Evolutionary conservation across 1,140 invertebrate genomes (phyloP).

Genomic region (Glossosoma conforme): DNA sequence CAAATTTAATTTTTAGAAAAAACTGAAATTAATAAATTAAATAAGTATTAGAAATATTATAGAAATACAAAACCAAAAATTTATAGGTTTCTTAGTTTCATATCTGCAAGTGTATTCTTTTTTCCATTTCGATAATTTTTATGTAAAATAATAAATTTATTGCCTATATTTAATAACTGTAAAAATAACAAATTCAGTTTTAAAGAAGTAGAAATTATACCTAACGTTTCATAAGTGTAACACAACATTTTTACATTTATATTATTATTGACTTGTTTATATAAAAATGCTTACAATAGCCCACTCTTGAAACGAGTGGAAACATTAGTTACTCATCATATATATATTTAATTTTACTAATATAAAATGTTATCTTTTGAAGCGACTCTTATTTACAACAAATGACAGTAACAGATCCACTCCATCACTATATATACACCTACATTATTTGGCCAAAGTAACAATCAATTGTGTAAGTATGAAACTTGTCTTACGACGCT

Average conservation of each 20-base stretch:
- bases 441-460: slow-evolving; percentile 26
- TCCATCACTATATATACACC: slow-evolving; percentile 16
- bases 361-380: slow-evolving; percentile 21
- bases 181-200: slow-evolving; percentile 8
- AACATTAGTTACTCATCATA: slow-evolving; percentile 7
- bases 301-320: slow-evolving; percentile 10
- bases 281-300: slow-evolving; percentile 19
- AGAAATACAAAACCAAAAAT: no score
- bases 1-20: no score
- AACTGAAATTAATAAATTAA: no score
- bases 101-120: no score
- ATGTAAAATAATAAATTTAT: not conserved
- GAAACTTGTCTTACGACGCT: slow-evolving; percentile 12
- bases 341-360: slow-evolving; percentile 14
- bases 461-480: slow-evolving; percentile 19
- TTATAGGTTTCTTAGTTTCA: no score
- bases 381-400: slow-evolving; percentile 23
- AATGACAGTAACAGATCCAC: slow-evolving; percentile 11
- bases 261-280: slow-evolving; percentile 25
- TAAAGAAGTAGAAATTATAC: slow-evolving; percentile 7
- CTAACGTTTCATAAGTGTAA: slow-evolving; percentile 11
- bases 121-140: no score
- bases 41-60: no score
- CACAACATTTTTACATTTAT: slow-evolving; percentile 19
- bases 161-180: not conserved